Base-by-base conservation (phyloP, 2,888 invertebrate species). In the Harpagoxenus sublaevis region DNA sequence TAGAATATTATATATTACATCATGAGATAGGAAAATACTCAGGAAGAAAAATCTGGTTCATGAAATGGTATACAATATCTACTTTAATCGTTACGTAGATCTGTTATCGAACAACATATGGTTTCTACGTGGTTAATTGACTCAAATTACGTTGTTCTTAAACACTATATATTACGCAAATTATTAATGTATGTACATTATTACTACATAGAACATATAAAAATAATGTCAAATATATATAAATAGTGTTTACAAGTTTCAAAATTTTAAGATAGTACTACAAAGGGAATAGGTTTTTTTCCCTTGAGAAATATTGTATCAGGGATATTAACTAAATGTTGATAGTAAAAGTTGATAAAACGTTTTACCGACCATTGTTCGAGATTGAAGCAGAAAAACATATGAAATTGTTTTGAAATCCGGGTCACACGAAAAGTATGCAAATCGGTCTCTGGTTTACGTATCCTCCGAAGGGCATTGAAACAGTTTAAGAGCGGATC, bases 401-500 rank as follows among this genome's bases (percentile, higher is more conserved):
- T 45, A 75, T 48, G 39, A 81, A 81, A 48, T 66, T 77, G 66
- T 66, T 77, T 83, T n/a, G n/a, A 75, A 65, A 83, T 57, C 35
- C 35, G 12, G 66, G 8, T 39, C 51, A 48, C 66, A 63, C 12
- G 28, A 57, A 77, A 83, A 55, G 57, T 74, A 84, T 66, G 66
- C 45, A 74, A 74, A 84, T 81, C 77, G 23, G 10, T 51, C 3
- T 39, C 2, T 9, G 6, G 45, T 31, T 83, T 55, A 55, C 48
- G 31, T 85, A 78, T 63, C 31, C 77, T 42, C 31, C 12, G 15
- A 73, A 28, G 51, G 18, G 18, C 31, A 51, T 12, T 60, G 77
- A 87, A 79, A 82, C 78, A 84, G 75, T 86, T 86, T 65, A 70
- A 82, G 75, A 84, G 57, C 51, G 48, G 78, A 78, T 84, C 63